Conservation (phyloP, 23 tunicate genomes). For the Diplosoma virens region DNA sequence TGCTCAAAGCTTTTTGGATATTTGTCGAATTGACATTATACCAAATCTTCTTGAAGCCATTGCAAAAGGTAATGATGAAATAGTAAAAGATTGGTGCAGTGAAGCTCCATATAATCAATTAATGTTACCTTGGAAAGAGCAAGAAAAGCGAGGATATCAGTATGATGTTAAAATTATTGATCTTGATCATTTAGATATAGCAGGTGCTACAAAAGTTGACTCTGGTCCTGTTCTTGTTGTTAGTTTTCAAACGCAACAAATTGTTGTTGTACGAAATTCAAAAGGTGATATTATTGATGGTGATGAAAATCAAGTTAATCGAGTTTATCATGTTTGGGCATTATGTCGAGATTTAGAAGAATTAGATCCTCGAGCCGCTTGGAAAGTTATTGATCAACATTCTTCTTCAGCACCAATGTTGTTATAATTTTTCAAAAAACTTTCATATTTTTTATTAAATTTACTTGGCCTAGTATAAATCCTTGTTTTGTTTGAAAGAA, state of each 20-base stretch:
- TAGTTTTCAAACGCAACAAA: slow-evolving; percentile 87
- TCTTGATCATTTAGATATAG: slow-evolving; percentile 82
- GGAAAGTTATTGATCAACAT: slow-evolving; percentile 86
- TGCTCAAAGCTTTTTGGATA: slow-evolving; percentile 49
- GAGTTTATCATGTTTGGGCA: slow-evolving; percentile 92
- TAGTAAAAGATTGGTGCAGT: slow-evolving; percentile 87
- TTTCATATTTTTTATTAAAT: neutral
- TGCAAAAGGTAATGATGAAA: slow-evolving; percentile 60
- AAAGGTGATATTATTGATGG: slow-evolving; percentile 87
- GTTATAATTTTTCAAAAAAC: slow-evolving; percentile 21
- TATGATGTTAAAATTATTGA: slow-evolving; percentile 61
- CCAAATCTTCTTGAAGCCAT: slow-evolving; percentile 88
- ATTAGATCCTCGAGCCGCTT: slow-evolving; percentile 71
- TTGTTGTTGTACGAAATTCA: slow-evolving; percentile 58
- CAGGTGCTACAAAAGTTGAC: slow-evolving; percentile 82
- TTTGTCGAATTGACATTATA: slow-evolving; percentile 68
- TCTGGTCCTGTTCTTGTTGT: slow-evolving; percentile 87
- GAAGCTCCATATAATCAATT: slow-evolving; percentile 90
- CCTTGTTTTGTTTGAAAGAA: no score
- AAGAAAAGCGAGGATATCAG: slow-evolving; percentile 45
- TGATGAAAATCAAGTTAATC: slow-evolving; percentile 63
- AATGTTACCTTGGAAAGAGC: slow-evolving; percentile 72
- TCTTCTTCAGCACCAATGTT: slow-evolving; percentile 73
- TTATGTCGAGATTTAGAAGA: slow-evolving; percentile 88
- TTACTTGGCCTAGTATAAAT: neutral